Evolutionary conservation across 2,797 vertebrate species (phyloP), one percentile per base, ranked within the genome.

Genomic region (Muscicapa striata): DNA sequence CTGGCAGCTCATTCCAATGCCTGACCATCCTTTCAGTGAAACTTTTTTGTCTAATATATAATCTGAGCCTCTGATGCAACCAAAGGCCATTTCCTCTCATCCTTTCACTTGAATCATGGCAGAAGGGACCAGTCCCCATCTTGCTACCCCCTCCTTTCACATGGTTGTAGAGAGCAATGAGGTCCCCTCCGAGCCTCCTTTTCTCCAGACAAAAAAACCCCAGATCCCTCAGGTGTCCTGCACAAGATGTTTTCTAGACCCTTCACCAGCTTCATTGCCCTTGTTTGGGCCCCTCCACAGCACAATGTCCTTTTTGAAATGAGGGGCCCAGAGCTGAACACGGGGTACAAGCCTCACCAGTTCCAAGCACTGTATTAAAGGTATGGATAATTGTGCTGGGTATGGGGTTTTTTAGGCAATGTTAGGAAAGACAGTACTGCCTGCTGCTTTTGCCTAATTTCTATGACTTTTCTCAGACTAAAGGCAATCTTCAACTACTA

Each of bases 281-380:
- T 46, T 46, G 18, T 29, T 40, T 82, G 58, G n/a, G 27, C 34
- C 54, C 29, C 13, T 63, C 27, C 12, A 82, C 27, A 45, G 7
- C 48, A 22, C 23, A 40, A 15, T n/a, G 23, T 38, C 18, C n/a
- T 46, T 62, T 54, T 27, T 46, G 49, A 54, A n/a, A 23, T 3
- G 29, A 46, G 19, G 27, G 19, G 5, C n/a, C 15, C 67, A 38
- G 41, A 55, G 15, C 15, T 46, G n/a, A 38, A 13, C 10, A 9
- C 2, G 0, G 63, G 41, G 29, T 40, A 10, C 19, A 48, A 72
- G 3, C 15, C 23, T 29, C n/a, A 15, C 48, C 1, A 1, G 27
- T 19, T 54, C 48, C n/a, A 63, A 46, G 29, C 58, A 23, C 41
- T n/a, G 34, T 3, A 22, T 19, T 40, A n/a, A 54, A 45, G 19